Base-by-base conservation (phyloP, 2,888 invertebrate species). In the Volucella inflata region DNA sequence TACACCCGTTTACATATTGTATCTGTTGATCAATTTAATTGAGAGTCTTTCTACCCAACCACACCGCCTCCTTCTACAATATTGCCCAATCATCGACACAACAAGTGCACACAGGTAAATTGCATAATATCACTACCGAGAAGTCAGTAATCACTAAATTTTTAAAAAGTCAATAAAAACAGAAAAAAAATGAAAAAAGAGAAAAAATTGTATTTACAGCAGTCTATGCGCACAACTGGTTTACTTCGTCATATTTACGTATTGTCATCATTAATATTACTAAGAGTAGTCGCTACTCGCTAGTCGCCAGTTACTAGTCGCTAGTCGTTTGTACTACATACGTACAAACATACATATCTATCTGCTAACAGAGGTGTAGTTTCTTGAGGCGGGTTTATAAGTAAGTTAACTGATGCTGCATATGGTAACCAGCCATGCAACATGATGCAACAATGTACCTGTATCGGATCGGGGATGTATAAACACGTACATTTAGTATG, bases 251-350 rank as follows among this genome's bases (percentile, higher is more conserved):
- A 82, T 77, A 72, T 77, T 82, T 78, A 72, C 72, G 62, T 72
- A 67, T 77, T 78, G 82, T 82, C 67, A 82, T 78, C 78, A 82
- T 78, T 77, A 77, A 82, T 78, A 77, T 67, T 67, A 44, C 17
- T 60, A 30, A 30, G 30, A 30, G 46, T 65, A n/a, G 51, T 17
- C 17, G n/a, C 48, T 51, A 30, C 8, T 17, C 12, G 8, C 21
- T 44, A 12, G n/a, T 50, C 17, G 42, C 17, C 46, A 17, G 42
- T 30, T 16, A 38, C 50, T 55, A 9, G 16, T 40, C 53, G 11
- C 30, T 71, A 60, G 71, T 71, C 21, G 59, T 48, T 70, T 59
- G 57, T 48, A 59, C 17, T 57, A 30, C 30, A 30, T 30, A 30
- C n/a, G n/a, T n/a, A 30, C 30, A 30, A 6, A 30, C 30, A 6